phyloP scores from a whole-genome alignment of 2,113 vertebrate species.

The Podilymbus podiceps region DNA sequence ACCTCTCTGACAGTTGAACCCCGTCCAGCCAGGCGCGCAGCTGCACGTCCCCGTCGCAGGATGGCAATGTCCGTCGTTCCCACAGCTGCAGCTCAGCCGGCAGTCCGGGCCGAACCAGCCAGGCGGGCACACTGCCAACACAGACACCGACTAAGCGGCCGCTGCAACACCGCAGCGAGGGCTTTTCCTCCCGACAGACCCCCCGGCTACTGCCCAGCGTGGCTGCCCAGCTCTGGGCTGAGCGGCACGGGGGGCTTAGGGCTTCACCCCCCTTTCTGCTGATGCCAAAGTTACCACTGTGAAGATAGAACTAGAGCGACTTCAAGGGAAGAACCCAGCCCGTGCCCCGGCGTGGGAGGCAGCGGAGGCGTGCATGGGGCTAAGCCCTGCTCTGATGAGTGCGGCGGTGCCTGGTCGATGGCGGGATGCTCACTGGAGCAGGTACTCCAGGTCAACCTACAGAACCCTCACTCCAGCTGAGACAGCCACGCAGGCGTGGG shows the following conservation, averaged over 20 bases:
- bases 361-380: fast-evolving
- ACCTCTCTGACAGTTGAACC: conserved; percentile 86
- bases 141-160: background rate
- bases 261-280: background rate
- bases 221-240: background rate
- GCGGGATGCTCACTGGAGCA: background rate
- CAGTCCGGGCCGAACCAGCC: conserved; percentile 85
- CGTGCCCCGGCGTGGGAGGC: fast-evolving
- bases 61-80: conserved; percentile 85
- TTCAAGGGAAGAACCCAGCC: background rate
- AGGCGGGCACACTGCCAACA: conserved; percentile 76
- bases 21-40: conserved; percentile 86
- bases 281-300: background rate
- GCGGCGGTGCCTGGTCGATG: fast-evolving
- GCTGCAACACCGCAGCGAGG: fast-evolving
- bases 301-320: background rate
- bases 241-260: fast-evolving
- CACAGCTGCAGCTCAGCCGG: conserved; percentile 84
- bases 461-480: fast-evolving
- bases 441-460: background rate
- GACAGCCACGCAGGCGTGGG: fast-evolving
- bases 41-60: conserved; percentile 80
- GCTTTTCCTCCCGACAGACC: background rate
- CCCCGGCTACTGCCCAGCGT: fast-evolving
- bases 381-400: background rate